Evolutionary conservation across 1,140 invertebrate genomes (phyloP).

Genomic region (Drosophila obscura): DNA sequence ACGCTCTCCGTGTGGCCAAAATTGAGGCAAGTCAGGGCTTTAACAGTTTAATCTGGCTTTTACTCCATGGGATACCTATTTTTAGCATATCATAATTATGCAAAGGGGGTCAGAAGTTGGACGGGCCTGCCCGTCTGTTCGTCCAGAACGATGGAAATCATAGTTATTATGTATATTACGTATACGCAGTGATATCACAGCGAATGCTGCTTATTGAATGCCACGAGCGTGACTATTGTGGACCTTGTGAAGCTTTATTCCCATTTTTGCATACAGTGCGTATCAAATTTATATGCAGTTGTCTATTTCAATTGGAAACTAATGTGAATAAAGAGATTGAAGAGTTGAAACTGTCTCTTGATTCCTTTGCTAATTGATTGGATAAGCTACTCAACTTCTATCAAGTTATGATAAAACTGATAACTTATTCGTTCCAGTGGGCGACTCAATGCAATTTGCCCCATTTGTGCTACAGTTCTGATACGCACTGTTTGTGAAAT

Average conservation of each 20-base stretch:
- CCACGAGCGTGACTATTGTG: conserved; percentile 46
- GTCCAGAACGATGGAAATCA: conserved; percentile 41
- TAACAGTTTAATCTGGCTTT: conserved; percentile 12
- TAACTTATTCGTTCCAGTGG: no score
- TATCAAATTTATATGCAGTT: conserved; percentile 7
- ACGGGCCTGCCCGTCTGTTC: not conserved
- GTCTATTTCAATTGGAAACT: not conserved
- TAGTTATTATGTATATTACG: conserved; percentile 70
- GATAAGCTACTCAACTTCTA: no score
- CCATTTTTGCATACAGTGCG: conserved; percentile 34
- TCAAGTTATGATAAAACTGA: no score
- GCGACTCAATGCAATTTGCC: no score
- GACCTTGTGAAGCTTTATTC: conserved; percentile 47
- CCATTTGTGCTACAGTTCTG: not conserved
- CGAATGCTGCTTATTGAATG: conserved; percentile 66
- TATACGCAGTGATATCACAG: conserved; percentile 65
- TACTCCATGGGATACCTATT: conserved; percentile 32
- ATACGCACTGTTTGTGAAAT: conserved; percentile 17
- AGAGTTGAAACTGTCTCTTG: no score
- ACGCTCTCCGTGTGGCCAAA: no score
- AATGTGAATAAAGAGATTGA: not conserved
- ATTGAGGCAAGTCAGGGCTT: not conserved
- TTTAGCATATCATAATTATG: conserved; percentile 47
- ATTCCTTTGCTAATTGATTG: no score
- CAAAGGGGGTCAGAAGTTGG: conserved; percentile 35